A percentile compares a stretch with the other conserved stretches of the same genome.
phyloP scores from a whole-genome alignment of 2,797 vertebrate species.

The Pagetopsis macropterus region DNA sequence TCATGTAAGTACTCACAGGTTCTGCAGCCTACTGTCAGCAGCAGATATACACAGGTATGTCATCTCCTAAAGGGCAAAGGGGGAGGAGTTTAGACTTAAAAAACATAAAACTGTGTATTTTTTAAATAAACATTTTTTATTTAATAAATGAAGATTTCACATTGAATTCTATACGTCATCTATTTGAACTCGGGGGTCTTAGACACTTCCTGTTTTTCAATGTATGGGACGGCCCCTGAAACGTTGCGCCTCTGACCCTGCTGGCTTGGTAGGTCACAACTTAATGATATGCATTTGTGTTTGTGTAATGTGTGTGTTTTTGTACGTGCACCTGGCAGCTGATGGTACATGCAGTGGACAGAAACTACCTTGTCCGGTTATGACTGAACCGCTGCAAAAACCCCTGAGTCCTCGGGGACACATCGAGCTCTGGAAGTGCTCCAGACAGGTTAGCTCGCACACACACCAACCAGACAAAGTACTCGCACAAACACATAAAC shows the following conservation, averaged over 20 bases:
- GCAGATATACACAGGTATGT: conserved; percentile 95
- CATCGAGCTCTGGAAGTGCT: conserved; percentile 44
- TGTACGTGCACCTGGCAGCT: conserved; percentile 78
- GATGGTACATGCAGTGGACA: conserved; percentile 66
- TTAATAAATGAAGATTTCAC: not conserved
- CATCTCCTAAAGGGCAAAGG: conserved; percentile 83
- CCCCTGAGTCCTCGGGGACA: conserved; percentile 73
- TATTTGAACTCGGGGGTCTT: conserved; percentile 16
- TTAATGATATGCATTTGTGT: conserved; percentile 12
- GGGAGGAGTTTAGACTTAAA: not conserved
- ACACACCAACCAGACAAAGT: not conserved
- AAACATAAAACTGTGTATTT: not conserved
- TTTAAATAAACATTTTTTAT: not conserved
- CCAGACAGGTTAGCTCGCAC: conserved; percentile 48
- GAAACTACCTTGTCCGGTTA: conserved; percentile 72
- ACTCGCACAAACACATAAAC: conserved; percentile 1
- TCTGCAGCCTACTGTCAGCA: conserved; percentile 88
- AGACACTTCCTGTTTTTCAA: conserved; percentile 55
- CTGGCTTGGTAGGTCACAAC: conserved; percentile 28
- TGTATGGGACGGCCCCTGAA: conserved; percentile 36
- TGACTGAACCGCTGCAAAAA: conserved; percentile 74
- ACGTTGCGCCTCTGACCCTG: conserved; percentile 42
- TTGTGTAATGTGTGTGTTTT: conserved; percentile 17
- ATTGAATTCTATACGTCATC: conserved; percentile 16
- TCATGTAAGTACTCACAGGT: conserved; percentile 88